phyloP scores from a whole-genome alignment of 1,140 invertebrate genomes.

The Chymomyza costata region DNA sequence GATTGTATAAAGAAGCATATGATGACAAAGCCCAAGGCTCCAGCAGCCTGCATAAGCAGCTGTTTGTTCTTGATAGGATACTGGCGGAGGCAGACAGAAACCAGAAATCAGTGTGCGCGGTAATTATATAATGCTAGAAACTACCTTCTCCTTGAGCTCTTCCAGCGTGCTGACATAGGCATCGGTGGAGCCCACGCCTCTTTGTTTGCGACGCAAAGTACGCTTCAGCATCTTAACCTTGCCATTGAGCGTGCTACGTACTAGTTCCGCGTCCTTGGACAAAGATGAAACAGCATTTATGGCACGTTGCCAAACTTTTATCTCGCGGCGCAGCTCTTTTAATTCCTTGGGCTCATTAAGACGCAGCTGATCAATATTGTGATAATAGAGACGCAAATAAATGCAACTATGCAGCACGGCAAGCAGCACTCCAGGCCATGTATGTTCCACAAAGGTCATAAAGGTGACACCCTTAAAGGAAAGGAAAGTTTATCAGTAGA shows the following conservation, averaged over 20 bases:
- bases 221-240: slow-evolving; percentile 80
- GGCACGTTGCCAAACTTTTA: slow-evolving; percentile 84
- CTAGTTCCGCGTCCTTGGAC: slow-evolving; percentile 84
- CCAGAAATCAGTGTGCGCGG: slow-evolving; percentile 8
- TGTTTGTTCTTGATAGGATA: slow-evolving; percentile 82
- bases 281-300: slow-evolving; percentile 83
- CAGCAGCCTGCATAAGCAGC: slow-evolving; percentile 81
- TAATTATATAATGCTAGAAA: slow-evolving; percentile 23
- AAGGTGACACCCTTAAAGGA: slow-evolving; percentile 82
- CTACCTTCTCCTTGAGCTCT: slow-evolving; percentile 78
- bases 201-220: slow-evolving; percentile 78
- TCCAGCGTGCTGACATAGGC: slow-evolving; percentile 80
- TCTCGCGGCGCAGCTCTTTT: slow-evolving; percentile 83
- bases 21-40: slow-evolving; percentile 80
- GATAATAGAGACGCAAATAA: slow-evolving; percentile 80
- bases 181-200: slow-evolving; percentile 78
- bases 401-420: slow-evolving; percentile 79
- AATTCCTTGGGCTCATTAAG: slow-evolving; percentile 83
- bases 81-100: slow-evolving; percentile 65
- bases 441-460: slow-evolving; percentile 82
- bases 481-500: neutral
- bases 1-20: slow-evolving; percentile 84
- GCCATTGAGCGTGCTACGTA: slow-evolving; percentile 81
- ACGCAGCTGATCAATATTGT: slow-evolving; percentile 78
- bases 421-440: slow-evolving; percentile 81